Evolutionary conservation across 2,888 invertebrate genomes (phyloP), one percentile per base, ranked within the genome.

Genomic region (Polymixis flavicincta): DNA sequence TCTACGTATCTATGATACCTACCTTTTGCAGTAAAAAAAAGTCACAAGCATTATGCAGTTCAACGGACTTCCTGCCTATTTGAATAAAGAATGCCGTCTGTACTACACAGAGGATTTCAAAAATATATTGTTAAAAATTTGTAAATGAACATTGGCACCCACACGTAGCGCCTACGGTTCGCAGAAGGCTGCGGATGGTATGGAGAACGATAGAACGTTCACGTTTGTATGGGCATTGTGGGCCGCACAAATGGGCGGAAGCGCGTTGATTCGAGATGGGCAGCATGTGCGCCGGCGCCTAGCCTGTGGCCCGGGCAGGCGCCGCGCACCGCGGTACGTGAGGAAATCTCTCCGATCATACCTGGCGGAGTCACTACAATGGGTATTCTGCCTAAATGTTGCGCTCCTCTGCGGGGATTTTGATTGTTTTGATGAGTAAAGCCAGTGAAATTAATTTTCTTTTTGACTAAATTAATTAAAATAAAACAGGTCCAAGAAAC

Each of bases 161-260:
- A 94, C 94, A 90, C 92, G 84, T 91, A 78, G 79, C 94, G 94
- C 95, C 95, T 94, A 95, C 94, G 91, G 90, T 94, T 94, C 93
- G 93, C 91, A 92, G 94, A 94, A 94, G 95, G 94, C 91, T 92
- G 87, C 85, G 88, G 80, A 80, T 75, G 75, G 67, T 86, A 88
- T 82, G 68, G 32, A 77, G 69, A 69, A 19, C 69, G 69, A 76
- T 68, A 87, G 78, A 80, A 78, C 84, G 85, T 85, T 83, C 84
- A 83, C 74, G 85, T 84, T 87, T 87, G 90, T 93, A 93, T 93
- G 92, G 91, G 88, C 88, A 94, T 95, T 94, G 95, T 95, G 94
- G 94, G 94, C 90, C 91, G 93, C 92, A 92, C 91, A 92, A 93
- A 94, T 94, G 94, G 93, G 94, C 94, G 95, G 95, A 95, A 94